Percentiles rank a stretch among this genome's conserved stretches.
These are phyloP conservation scores for Smittia sp. DNA, from an alignment of 2,888 invertebrate genomes.

Conservation along the genomic window DNA sequence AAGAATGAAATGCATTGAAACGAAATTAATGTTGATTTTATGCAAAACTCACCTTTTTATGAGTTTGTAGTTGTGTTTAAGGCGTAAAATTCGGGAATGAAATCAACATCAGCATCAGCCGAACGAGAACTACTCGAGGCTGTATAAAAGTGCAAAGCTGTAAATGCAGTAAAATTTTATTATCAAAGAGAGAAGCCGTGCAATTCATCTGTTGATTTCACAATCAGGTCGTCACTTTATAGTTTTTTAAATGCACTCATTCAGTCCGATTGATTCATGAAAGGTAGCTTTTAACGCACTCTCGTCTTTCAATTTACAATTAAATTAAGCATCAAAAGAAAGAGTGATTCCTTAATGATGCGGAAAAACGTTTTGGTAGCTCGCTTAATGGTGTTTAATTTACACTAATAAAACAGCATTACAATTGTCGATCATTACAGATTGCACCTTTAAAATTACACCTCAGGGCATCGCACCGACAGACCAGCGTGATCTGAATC, in stretches of 20 bases:
- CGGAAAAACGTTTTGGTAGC: constrained; percentile 37
- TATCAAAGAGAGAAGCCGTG: not conserved
- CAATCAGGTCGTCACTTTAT: not conserved
- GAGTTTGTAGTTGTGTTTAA: constrained; percentile 18
- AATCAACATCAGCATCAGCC: constrained; percentile 10
- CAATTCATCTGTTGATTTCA: not conserved
- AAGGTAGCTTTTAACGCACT: constrained; percentile 3
- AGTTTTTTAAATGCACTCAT: constrained; percentile 20
- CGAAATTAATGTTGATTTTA: constrained; percentile 41
- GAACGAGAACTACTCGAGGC: constrained; percentile 2
- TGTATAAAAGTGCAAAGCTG: constrained; percentile 10
- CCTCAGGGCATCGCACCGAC: not conserved
- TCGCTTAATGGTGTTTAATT: constrained; percentile 39
- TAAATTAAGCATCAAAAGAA: constrained; percentile 24
- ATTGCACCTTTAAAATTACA: constrained; percentile 13
- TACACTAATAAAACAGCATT: constrained; percentile 40
- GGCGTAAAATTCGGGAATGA: constrained; percentile 15
- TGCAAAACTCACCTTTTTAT: constrained; percentile 36
- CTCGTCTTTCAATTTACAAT: constrained; percentile 34
- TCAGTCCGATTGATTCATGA: constrained; percentile 22
- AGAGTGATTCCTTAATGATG: constrained; percentile 37
- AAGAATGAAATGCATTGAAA: constrained; percentile 40
- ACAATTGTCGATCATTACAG: constrained; percentile 36
- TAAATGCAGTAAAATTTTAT: constrained; percentile 18
- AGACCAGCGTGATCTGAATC: constrained; percentile 22